phyloP scores from a whole-genome alignment of 2,113 vertebrate genomes.

The Macrotus californicus region DNA sequence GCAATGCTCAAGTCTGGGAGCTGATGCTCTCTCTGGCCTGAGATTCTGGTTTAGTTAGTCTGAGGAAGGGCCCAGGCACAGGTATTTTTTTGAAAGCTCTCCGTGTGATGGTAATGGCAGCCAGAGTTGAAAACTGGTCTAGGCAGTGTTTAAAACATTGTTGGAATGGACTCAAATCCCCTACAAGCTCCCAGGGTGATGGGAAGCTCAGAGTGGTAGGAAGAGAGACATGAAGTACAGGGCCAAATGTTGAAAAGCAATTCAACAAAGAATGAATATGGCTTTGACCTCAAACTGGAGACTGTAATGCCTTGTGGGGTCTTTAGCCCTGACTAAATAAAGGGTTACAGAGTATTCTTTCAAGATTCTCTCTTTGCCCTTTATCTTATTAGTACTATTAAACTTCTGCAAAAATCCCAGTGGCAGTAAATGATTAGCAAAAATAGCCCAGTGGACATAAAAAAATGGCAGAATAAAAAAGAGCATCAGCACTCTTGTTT shows the following conservation, averaged over 20 bases:
- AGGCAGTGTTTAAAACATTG: not conserved
- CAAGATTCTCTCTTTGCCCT: not conserved
- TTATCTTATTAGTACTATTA: constrained; percentile 47
- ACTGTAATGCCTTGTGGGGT: not conserved
- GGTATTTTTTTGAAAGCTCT: not conserved
- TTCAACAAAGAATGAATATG: not conserved
- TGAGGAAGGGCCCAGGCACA: not conserved
- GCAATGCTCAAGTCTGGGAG: not conserved
- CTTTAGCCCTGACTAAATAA: not conserved
- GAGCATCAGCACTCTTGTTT: not conserved
- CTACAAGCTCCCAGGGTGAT: not conserved
- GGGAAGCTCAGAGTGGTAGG: not conserved
- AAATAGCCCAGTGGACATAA: constrained; percentile 19
- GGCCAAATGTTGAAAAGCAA: not conserved
- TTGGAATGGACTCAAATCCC: not conserved
- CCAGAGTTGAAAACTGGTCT: not conserved
- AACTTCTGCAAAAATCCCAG: constrained; percentile 27
- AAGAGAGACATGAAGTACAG: not conserved
- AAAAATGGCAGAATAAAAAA: constrained; percentile 1
- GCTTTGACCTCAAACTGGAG: not conserved
- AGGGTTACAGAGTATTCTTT: not conserved
- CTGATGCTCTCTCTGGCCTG: not conserved
- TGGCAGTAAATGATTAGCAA: constrained; percentile 23
- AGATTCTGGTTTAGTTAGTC: not conserved
- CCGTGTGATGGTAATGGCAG: not conserved